These are phyloP conservation scores for Astyanax mexicanus DNA, from an alignment of 2,797 vertebrate species.

Conservation along the genomic window DNA sequence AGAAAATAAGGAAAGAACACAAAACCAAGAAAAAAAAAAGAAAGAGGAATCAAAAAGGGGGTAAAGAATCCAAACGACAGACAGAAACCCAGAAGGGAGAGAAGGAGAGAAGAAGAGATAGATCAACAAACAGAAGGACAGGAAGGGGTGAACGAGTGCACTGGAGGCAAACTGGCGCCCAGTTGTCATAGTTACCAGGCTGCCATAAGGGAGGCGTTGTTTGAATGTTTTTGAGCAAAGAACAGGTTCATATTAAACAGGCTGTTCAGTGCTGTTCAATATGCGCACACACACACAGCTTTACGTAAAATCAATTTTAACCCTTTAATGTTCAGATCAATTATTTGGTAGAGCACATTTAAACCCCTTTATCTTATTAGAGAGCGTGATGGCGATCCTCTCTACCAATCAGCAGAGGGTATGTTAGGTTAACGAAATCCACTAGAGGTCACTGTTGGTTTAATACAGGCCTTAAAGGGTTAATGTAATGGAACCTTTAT, in stretches of 20 bases:
- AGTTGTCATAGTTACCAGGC: conserved; percentile 46
- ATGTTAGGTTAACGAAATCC: too few species aligned
- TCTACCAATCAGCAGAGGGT: too few species aligned
- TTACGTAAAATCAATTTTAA: too few species aligned
- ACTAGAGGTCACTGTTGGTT: too few species aligned
- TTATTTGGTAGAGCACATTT: too few species aligned
- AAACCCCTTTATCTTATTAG: too few species aligned
- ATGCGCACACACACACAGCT: background rate
- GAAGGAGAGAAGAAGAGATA: conserved; percentile 10
- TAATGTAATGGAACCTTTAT: too few species aligned
- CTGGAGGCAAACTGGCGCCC: conserved; percentile 39
- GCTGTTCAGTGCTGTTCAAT: conserved; percentile 32
- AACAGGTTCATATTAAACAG: conserved; percentile 36
- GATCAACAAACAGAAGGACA: conserved; percentile 48
- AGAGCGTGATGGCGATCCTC: too few species aligned
- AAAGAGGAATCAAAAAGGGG: background rate
- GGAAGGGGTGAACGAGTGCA: conserved; percentile 40
- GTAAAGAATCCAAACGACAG: background rate
- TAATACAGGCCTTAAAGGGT: too few species aligned
- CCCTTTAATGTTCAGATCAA: too few species aligned
- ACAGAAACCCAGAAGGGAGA: conserved; percentile 9
- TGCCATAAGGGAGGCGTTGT: conserved; percentile 47
- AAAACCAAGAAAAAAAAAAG: background rate
- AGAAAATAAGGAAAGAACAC: conserved; percentile 42
- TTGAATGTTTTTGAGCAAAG: conserved; percentile 41